These are phyloP conservation scores for Acipenser transmontanus DNA, from an alignment of 2,797 vertebrate species.

Conservation along the genomic window DNA sequence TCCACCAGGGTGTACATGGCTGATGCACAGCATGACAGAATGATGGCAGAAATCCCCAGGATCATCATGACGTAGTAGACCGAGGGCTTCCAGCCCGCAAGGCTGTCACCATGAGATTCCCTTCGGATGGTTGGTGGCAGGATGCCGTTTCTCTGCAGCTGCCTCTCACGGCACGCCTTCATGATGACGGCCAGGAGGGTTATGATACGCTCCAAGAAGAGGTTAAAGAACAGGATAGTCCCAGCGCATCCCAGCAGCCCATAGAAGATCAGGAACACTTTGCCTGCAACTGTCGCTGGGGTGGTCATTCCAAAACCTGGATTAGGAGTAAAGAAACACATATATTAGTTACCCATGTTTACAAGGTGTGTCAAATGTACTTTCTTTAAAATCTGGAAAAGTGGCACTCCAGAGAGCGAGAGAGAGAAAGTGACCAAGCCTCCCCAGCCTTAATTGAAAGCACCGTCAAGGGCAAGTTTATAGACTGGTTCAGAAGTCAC, in stretches of 20 bases:
- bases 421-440: too few species aligned
- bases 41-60: slow-evolving; percentile 82
- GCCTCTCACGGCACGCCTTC: slow-evolving; percentile 84
- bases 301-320: slow-evolving; percentile 97
- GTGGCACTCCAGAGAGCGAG: too few species aligned
- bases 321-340: too few species aligned
- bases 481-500: too few species aligned
- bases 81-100: slow-evolving; percentile 93
- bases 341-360: too few species aligned
- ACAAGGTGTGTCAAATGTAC: too few species aligned
- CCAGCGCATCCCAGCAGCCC: slow-evolving; percentile 92
- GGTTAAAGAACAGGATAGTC: slow-evolving; percentile 97
- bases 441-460: too few species aligned
- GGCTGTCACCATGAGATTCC: slow-evolving; percentile 69
- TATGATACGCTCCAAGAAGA: slow-evolving; percentile 97
- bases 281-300: slow-evolving; percentile 86
- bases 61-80: slow-evolving; percentile 97
- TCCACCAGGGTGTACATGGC: slow-evolving; percentile 95
- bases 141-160: slow-evolving; percentile 80
- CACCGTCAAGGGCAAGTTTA: too few species aligned
- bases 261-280: slow-evolving; percentile 92
- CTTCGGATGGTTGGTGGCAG: slow-evolving; percentile 80
- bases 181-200: slow-evolving; percentile 92
- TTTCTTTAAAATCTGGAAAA: too few species aligned
- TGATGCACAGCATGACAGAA: slow-evolving; percentile 90